Evolutionary conservation across 2,888 invertebrate genomes (phyloP).

Genomic region (Silvanus unidentatus): DNA sequence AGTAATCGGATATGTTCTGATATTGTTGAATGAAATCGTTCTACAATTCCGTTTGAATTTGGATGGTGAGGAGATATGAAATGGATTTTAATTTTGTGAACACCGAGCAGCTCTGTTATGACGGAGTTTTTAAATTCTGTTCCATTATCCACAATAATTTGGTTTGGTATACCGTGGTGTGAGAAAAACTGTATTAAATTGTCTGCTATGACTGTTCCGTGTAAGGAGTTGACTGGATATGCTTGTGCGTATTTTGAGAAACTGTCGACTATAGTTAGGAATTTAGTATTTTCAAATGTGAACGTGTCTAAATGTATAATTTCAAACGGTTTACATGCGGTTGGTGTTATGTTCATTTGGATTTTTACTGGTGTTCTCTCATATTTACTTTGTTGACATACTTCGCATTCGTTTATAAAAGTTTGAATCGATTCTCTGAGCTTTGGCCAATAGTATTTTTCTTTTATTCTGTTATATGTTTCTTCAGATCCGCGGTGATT

Average conservation of each 20-base stretch:
- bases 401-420: slow-evolving; percentile 1
- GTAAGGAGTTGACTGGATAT: too few relatives aligned
- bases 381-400: slow-evolving; percentile 5
- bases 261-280: neutral
- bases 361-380: neutral
- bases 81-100: neutral
- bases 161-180: neutral
- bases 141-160: neutral
- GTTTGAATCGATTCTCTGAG: neutral
- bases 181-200: neutral
- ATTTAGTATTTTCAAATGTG: neutral
- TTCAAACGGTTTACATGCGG: too few relatives aligned
- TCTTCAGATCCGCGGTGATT: too few relatives aligned
- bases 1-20: neutral
- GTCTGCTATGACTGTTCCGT: neutral
- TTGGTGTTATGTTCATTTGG: too few relatives aligned
- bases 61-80: neutral
- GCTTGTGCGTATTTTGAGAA: slow-evolving; percentile 1
- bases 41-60: neutral
- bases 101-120: neutral
- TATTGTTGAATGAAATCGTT: too few relatives aligned
- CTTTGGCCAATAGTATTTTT: neutral
- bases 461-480: too few relatives aligned
- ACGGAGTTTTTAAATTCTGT: too few relatives aligned
- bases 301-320: too few relatives aligned